These are phyloP conservation scores for Calameuta filiformis DNA, from an alignment of 2,888 invertebrate species.

Conservation along the genomic window DNA sequence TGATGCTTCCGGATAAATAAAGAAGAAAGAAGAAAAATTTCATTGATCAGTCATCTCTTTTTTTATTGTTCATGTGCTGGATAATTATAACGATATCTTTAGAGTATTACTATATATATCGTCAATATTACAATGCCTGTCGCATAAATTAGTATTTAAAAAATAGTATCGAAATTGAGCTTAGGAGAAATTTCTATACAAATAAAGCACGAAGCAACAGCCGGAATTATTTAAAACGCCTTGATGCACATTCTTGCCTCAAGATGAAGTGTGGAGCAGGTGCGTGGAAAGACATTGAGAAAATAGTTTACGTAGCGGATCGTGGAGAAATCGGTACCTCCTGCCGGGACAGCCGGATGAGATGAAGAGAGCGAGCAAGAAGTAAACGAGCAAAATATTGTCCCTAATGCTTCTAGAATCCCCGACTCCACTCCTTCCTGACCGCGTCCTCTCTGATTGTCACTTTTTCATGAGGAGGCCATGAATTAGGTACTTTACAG, in stretches of 20 bases:
- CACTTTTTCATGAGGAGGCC: neutral
- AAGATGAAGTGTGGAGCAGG: neutral
- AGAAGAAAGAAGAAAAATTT: neutral
- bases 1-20: neutral
- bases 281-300: neutral
- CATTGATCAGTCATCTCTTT: neutral
- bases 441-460: neutral
- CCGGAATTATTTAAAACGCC: neutral
- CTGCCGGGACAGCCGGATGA: slow-evolving; percentile 3
- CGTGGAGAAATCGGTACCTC: slow-evolving; percentile 1
- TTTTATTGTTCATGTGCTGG: neutral
- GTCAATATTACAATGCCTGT: neutral
- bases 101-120: neutral
- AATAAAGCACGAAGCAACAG: neutral
- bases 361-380: slow-evolving; percentile 1
- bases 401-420: neutral
- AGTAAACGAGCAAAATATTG: neutral
- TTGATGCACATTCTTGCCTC: neutral
- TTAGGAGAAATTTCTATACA: neutral
- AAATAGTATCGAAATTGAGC: neutral
- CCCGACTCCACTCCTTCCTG: neutral
- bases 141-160: neutral
- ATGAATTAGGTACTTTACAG: neutral
- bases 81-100: neutral
- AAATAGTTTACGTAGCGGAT: slow-evolving; percentile 1